Evolutionary conservation across 2,113 vertebrate genomes (phyloP).

Genomic region (Otocyon megalotis): DNA sequence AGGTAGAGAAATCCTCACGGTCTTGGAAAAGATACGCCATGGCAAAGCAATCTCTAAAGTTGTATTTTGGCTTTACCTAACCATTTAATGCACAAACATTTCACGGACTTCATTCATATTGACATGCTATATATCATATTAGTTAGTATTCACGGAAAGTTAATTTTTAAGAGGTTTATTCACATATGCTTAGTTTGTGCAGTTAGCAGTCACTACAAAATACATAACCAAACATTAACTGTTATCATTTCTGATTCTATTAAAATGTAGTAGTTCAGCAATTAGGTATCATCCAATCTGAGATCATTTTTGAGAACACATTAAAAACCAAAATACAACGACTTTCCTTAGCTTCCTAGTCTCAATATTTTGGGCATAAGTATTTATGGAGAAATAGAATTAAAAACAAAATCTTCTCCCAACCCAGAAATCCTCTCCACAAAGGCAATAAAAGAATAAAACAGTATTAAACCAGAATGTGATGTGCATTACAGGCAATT

Average conservation of each 20-base stretch:
- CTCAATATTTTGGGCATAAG: neutral
- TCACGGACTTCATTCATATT: conserved; percentile 33
- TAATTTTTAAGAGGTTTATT: conserved; percentile 30
- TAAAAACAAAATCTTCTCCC: conserved; percentile 5
- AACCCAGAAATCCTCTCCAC: neutral
- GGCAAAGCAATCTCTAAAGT: neutral
- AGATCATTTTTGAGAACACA: conserved; percentile 37
- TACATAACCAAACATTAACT: neutral
- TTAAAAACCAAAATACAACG: conserved; percentile 1
- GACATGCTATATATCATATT: neutral
- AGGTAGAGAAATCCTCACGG: neutral
- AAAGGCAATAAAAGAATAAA: conserved; percentile 29
- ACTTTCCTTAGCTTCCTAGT: neutral
- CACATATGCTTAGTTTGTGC: neutral
- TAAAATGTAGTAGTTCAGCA: conserved; percentile 24
- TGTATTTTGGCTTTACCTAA: conserved; percentile 47
- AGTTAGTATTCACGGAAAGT: conserved; percentile 36
- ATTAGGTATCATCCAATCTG: conserved; percentile 3
- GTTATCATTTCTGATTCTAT: conserved; percentile 23
- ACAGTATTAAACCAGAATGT: neutral
- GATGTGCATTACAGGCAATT: neutral
- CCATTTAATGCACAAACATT: neutral
- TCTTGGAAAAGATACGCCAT: neutral
- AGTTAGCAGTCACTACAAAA: conserved; percentile 33
- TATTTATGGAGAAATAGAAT: conserved; percentile 26